Conservation (phyloP, 2,797 vertebrate species). For the Poeciliopsis paucimaculata region DNA sequence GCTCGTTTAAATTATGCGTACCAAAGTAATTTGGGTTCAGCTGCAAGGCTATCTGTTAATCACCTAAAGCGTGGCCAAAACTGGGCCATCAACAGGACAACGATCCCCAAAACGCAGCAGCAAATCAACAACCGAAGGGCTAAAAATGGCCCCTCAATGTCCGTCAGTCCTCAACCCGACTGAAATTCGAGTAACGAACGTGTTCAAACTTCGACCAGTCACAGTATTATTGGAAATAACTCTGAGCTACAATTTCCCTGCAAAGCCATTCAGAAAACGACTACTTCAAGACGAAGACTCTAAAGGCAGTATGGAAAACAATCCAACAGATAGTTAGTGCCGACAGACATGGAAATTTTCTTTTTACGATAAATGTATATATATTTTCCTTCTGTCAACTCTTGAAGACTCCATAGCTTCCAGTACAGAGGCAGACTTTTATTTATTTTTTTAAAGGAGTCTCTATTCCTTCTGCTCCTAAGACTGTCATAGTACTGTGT, state of each 20-base stretch:
- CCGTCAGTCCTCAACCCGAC: background rate
- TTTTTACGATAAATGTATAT: background rate
- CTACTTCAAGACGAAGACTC: background rate
- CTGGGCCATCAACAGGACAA: background rate
- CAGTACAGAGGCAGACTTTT: background rate
- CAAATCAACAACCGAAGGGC: background rate
- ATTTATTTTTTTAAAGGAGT: background rate
- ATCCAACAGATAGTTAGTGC: background rate
- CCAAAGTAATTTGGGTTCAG: background rate
- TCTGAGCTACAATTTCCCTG: background rate
- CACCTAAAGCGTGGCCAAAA: background rate
- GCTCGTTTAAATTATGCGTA: background rate
- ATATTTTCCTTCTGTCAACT: background rate
- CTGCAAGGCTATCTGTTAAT: background rate
- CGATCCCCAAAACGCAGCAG: background rate
- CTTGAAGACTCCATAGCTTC: background rate
- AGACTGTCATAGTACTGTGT: background rate
- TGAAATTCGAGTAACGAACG: background rate
- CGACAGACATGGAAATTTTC: background rate
- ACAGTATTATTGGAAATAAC: background rate
- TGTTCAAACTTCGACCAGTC: background rate
- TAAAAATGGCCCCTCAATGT: background rate
- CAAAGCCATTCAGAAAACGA: background rate
- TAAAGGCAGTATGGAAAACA: background rate
- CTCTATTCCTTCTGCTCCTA: background rate